Evolutionary conservation across 2,113 vertebrate genomes (phyloP), one percentile per base, ranked within the genome.

Genomic region (Trogon melanurus): DNA sequence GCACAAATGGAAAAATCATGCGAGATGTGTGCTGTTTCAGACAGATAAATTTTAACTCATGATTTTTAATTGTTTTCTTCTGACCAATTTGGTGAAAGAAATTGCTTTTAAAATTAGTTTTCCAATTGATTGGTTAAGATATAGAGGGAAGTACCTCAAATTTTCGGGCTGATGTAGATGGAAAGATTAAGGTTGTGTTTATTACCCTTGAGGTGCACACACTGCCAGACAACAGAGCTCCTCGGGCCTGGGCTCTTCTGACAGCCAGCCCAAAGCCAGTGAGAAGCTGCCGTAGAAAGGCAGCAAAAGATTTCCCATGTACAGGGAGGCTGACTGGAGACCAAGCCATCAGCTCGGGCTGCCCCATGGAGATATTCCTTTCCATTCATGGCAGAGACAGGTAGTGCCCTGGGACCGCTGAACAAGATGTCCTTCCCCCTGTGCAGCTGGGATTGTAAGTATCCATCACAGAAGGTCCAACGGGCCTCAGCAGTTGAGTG

Each of bases 301-400:
- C 45, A 87, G 29, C 1, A 0, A 17, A 89, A 61, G 36, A 45
- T 69, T 79, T 60, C 11, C 25, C 21, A 30, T 2, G 2, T 9
- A 15, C 41, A 72, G 30, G 3, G 10, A 84, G 87, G 11, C 13
- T 65, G 27, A 10, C 13, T 6, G 10, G 57, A 26, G 27, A 45
- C 25, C 16, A 2, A 21, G 8, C 13, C 41, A 60, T n/a, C 60
- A 47, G 10, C 32, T 60, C 2, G 1, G 73, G 8, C 17, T 8
- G 3, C 14, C 4, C 14, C 21, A 4, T 38, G 18, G 6, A 29
- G 6, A 32, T 36, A 38, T 0, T 57, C 38, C 27, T 62, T 56
- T 41, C 34, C 10, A 18, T 5, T 13, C 0, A 1, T n/a, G 11
- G 6, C 10, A 6, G 38, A 72, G 23, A 6, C 9, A 19, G 0